These are phyloP conservation scores for Sycophila sp. DNA, from an alignment of 1,140 invertebrate species.

Conservation along the genomic window DNA sequence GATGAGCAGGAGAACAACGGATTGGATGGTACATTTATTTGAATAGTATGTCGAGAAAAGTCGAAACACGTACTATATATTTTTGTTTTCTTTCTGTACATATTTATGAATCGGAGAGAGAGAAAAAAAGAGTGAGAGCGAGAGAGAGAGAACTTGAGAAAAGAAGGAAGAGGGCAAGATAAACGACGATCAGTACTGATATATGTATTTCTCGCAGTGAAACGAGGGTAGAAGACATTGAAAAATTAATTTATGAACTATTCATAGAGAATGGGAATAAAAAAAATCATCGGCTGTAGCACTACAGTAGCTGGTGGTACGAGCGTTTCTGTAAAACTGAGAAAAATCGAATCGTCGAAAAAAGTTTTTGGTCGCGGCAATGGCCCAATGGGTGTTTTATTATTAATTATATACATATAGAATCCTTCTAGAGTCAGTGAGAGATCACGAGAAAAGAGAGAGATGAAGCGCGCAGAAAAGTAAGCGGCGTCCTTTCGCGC, in stretches of 20 bases:
- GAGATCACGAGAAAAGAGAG: conserved; percentile 16
- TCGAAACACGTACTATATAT: conserved; percentile 28
- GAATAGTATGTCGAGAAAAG: conserved; percentile 4
- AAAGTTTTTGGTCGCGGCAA: neutral
- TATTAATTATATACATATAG: conserved; percentile 17
- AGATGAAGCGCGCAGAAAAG: conserved; percentile 12
- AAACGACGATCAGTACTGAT: too few species aligned
- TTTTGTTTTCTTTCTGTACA: conserved; percentile 37
- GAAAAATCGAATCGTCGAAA: conserved; percentile 11
- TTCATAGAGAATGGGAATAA: conserved; percentile 15
- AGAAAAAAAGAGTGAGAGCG: conserved; percentile 10
- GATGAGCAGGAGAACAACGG: conserved; percentile 25
- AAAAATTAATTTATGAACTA: conserved; percentile 23
- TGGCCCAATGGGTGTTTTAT: conserved; percentile 28
- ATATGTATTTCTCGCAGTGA: neutral
- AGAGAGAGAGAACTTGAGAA: too few species aligned
- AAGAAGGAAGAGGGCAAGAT: too few species aligned
- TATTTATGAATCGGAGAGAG: conserved; percentile 31
- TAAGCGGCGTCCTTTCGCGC: conserved; percentile 18
- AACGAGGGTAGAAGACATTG: conserved; percentile 1
- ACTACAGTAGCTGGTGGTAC: conserved; percentile 8
- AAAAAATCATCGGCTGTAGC: conserved; percentile 6
- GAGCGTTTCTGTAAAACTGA: conserved; percentile 14
- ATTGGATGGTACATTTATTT: conserved; percentile 23
- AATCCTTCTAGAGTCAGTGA: conserved; percentile 8